Evolutionary conservation across 2,797 vertebrate species (phyloP), one percentile per base, ranked within the genome.

Genomic region (Pseudotriccus pelzelni): DNA sequence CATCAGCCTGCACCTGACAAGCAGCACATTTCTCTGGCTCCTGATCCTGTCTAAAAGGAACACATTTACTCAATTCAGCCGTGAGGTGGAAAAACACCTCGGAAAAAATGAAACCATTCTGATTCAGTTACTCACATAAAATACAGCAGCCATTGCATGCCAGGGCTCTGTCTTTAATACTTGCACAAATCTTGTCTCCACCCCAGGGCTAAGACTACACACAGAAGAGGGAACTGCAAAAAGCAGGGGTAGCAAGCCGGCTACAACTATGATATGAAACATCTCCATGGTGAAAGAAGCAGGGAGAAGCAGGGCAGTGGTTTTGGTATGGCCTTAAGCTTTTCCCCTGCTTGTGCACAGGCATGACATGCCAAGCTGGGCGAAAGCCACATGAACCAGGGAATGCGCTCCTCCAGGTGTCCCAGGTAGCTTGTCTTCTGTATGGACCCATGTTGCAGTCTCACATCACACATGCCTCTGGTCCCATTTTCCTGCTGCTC

Each of bases 41-140:
- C 39, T 64, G 75, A 87, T 78, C 56, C 47, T 55, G 60, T 87
- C 87, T 84, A 17, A 44, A 77, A 74, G 52, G 25, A 84, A 27
- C 2, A 1, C 6, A 6, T 63, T n/a, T 36, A 50, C 68, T 67
- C 49, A 90, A 77, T 59, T 84, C 49, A 62, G 43, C n/a, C 30
- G 15, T 9, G 16, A 22, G 22, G 55, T 6, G 23, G 46, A 86
- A 89, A 52, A 84, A 46, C 3, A 16, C 27, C 28, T 84, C 23
- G 32, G 14, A 46, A 69, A 70, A 58, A 59, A 11, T 0, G 2
- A 49, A 44, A 47, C 8, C 1, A 0, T 50, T 72, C 64, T 15
- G 39, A 30, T 63, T 69, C 22, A 66, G 19, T 43, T 34, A 39
- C 16, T 55, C 43, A 46, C 2, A 6, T 53, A 53, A 84, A 85